Base-by-base conservation (phyloP, 2,888 invertebrate genomes). In the Mechanitis mazaeus region DNA sequence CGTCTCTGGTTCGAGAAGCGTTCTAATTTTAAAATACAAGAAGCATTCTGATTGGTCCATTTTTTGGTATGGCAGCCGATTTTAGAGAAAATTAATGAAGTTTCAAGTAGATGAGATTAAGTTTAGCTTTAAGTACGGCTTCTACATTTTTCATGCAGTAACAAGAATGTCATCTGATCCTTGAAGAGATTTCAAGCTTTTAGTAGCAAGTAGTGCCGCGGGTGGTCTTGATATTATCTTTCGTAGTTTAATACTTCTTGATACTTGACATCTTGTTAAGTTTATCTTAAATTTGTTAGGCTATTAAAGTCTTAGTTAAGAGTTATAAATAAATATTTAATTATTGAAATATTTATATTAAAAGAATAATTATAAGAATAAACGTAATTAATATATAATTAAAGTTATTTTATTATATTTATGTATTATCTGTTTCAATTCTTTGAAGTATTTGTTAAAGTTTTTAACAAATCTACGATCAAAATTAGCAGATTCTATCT, bases 11-110 rank as follows among this genome's bases (percentile, higher is more conserved):
- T 76, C 75, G 77, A 81, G 76, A 74, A 74, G 74, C 71, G 78
- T 79, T 84, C 86, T 87, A 87, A 87, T 86, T 88, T 78, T 75
- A 79, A 85, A 79, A 79, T 76, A 69, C 70, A 72, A 69, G 69
- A 70, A 64, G 74, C 63, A 71, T 71, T 80, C 76, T 72, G 72
- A 87, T 88, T 88, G 87, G 89, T 77, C 61, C 61, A 79, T 80
- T 84, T 84, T 84, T 76, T 80, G 81, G 82, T 81, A 86, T 87
- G 86, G 85, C 81, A 84, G 83, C 79, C 80, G 76, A 85, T 80
- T 80, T 85, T 83, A 76, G 80, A 83, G 79, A 84, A 85, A 81
- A 87, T 83, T 84, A 82, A 88, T 87, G 85, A 80, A 71, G 77
- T 80, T 76, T 80, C 72, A 72, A 78, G 75, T 75, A 82, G 83